Evolutionary conservation across 1,140 invertebrate genomes (phyloP), one percentile per base, ranked within the genome.

Genomic region (Chrysopa pallens): DNA sequence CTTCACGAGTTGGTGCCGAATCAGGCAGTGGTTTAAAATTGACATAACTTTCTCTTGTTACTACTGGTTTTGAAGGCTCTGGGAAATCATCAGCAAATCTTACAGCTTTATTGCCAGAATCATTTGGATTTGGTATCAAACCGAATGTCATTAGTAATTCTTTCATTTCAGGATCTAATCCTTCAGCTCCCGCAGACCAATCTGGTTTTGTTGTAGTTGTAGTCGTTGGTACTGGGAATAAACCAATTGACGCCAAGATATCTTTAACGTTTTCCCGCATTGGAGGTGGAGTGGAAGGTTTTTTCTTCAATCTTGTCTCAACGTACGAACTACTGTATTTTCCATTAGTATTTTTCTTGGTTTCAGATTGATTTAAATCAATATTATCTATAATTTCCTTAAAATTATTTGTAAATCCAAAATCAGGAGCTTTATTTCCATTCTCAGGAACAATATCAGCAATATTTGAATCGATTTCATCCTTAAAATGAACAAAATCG

Each of bases 11-110:
- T 1, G 63, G 50, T 5, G 46, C 49, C 8, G 60, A 60, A 9
- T 59, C 60, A 8, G 72, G 72, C 6, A 76, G 46, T 2, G 70
- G 70, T 52, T 74, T 76, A 43, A 76, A 76, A 12, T 58, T 64
- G 0, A 62, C 55, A 45, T 72, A 76, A 0, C 67, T 67, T 37
- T 66, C 58, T 8, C 54, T 60, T 28, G 57, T 52, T 11, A 60
- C 47, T 46, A 36, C 46, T 50, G 42, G 42, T 37, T 35, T 41
- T 31, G 27, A 37, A 35, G 29, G 35, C 12, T 37, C 29, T 37
- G 9, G 29, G 36, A 36, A 29, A 43, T 46, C 50, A 37, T 46
- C 50, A 38, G 50, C 51, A 49, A 38, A 14, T 15, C 8, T 15
- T 33, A 28, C 11, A 14, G 37, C 31, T 28, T 28, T 28, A 28